Base-by-base conservation (phyloP, 2,888 invertebrate genomes). In the Drosophila longiperda region DNA sequence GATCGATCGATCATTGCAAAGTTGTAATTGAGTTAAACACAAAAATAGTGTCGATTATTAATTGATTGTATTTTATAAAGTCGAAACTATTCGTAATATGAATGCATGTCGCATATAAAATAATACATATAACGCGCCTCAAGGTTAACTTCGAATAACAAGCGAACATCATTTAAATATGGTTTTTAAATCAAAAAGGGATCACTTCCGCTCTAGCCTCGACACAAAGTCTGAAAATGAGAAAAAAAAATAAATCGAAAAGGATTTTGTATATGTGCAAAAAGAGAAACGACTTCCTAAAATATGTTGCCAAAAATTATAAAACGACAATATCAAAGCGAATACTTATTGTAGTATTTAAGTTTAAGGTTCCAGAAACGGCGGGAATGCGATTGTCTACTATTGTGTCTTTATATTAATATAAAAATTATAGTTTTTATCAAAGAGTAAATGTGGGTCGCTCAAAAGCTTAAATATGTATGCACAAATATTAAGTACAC, bases 51-150 rank as follows among this genome's bases (percentile, higher is more conserved):
- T 34, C 26, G 42, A 60, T 20, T 45, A 23, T 23, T 23, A 45
- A 45, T 15, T 45, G 33, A 9, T 62, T 17, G 49, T 49, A 23
- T 33, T 33, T 40, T 26, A 17, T 61, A 11, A 20, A 20, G 32
- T 20, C 26, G 17, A 29, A 29, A 29, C 29, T 29, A 17, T 17
- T 49, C 26, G 17, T 49, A 49, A 49, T 49, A n/a, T 29, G 26
- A 26, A 54, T 34, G 54, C 54, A 23, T 54, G 23, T 36, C 36
- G 34, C 54, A 54, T 23, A 33, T 45, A 45, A 23, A 45, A 15
- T 15, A 45, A 45, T 15, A 23, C 26, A 17, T 9, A 36, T 34
- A 26, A 23, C 42, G n/a, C 9, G 32, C 15, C 34, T 20, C n/a
- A 33, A 20, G 1, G 15, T 52, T 52, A n/a, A 52, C 20, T 17